Evolutionary conservation across 2,113 vertebrate species (phyloP), one percentile per base, ranked within the genome.

Genomic region (Campylomormyrus numenius): DNA sequence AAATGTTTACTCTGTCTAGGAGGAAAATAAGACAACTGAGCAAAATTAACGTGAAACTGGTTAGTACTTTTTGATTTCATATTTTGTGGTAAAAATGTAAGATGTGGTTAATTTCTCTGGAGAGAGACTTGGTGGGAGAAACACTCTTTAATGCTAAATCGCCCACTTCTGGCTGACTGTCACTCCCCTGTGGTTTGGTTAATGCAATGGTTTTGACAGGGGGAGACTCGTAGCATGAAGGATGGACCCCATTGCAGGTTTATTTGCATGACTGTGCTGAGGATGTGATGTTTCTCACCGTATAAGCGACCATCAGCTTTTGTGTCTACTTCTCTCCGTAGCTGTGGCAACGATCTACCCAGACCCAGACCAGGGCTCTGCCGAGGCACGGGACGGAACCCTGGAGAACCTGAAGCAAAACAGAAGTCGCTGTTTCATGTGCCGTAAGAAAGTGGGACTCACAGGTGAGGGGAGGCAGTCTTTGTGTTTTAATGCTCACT

Each of bases 361-460:
- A 0, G 95, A 95, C 62, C 94, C 94, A 0, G 94, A 94, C 92
- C 96, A 96, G 90, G 93, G 95, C 88, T 93, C 96, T 62, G 92
- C 95, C 90, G 96, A 96, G 91, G 96, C 96, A 86, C 95, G 95
- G 90, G 96, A 95, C 86, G 96, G 96, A 92, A 95, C 94, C 0
- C 95, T 95, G 85, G 96, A 96, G 88, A 97, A 97, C 93, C 96
- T 96, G 92, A 97, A 97, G 95, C 96, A 92, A 88, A 97, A 97
- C 93, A 97, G 96, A 94, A 97, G 96, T 91, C 97, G 97, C 92
- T 98, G 97, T 93, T 97, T 97, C 93, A 95, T 96, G 94, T 98
- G 97, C 95, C 96, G 96, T 90, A 98, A 98, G 94, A 98, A 98
- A 94, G 95, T 97, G 92, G 97, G 97, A 92, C 97, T 98, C 90